Evolutionary conservation across 2,888 invertebrate genomes (phyloP), one percentile per base, ranked within the genome.

Genomic region (Acheta domesticus): DNA sequence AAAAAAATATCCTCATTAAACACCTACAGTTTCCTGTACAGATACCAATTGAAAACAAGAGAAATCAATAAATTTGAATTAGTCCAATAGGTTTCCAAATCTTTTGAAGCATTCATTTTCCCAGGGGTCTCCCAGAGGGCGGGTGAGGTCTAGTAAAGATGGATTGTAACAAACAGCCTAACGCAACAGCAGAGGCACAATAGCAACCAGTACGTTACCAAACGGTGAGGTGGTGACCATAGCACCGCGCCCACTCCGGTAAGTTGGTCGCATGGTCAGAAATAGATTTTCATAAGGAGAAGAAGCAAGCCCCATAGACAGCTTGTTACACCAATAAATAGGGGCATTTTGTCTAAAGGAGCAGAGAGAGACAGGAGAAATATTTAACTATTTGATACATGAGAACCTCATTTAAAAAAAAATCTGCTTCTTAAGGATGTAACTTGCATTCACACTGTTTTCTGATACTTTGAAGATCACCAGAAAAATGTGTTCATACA

Each of bases 261-360:
- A 81, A 83, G 83, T 81, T 82, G 83, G 83, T 83, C 82, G 83
- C 81, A 81, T 82, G 87, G 88, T 89, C 89, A 89, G 88, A 89
- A 90, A 90, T 91, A 92, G 87, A 91, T 89, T 89, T 91, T 91
- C 89, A 92, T 90, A 89, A 92, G 90, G 89, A 92, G 91, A 88
- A 92, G 90, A 88, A 92, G 89, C 87, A 93, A 89, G 87, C 95
- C 95, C 94, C 95, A 95, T 88, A 96, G 90, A 90, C 95, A 95
- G 87, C 94, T 94, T 86, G 95, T 94, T 87, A 95, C 92, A 88
- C 96, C 95, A 89, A 95, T 92, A 91, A 94, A 92, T 88, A 95
- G 89, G 85, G 95, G 94, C 89, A 94, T 86, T 85, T 86, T 87
- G 86, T 87, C 87, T 87, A 86, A 83, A 84, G 84, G 82, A 83